Percentiles rank a stretch among this genome's conserved stretches.
Evolutionary conservation across 64 coral and sea anemone species (phyloP).

Genomic region (Actinia tenebrosa): DNA sequence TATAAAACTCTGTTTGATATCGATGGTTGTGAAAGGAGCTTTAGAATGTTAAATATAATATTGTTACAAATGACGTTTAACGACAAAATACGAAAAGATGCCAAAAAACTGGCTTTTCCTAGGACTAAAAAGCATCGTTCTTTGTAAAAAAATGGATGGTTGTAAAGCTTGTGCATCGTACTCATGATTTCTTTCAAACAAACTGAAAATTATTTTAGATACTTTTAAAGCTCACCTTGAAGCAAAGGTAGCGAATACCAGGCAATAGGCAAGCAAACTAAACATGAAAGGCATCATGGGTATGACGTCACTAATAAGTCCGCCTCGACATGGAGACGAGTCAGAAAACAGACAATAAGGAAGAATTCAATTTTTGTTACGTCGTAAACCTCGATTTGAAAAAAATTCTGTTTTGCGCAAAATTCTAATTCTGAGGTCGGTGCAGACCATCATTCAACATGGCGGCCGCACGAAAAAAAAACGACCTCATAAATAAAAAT

Average conservation of each 20-base stretch:
- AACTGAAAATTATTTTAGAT: background rate
- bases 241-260: background rate
- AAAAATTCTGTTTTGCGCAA: background rate
- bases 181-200: background rate
- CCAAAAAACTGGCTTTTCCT: background rate
- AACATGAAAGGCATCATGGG: background rate
- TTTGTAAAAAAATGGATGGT: background rate
- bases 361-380: background rate
- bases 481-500: background rate
- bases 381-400: background rate
- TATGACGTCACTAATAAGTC: constrained; percentile 10
- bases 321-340: constrained; percentile 6
- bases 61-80: background rate
- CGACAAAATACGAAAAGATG: background rate
- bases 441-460: background rate
- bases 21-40: background rate
- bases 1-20: background rate
- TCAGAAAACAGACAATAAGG: background rate
- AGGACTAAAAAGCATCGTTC: background rate
- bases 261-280: background rate
- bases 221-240: background rate
- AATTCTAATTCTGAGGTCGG: background rate
- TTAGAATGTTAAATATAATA: background rate
- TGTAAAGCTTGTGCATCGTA: background rate
- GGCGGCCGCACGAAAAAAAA: background rate